A percentile compares a stretch with the other conserved stretches of the same genome.
These are phyloP conservation scores for Dallia pectoralis DNA, from an alignment of 2,797 vertebrate genomes.

Conservation along the genomic window DNA sequence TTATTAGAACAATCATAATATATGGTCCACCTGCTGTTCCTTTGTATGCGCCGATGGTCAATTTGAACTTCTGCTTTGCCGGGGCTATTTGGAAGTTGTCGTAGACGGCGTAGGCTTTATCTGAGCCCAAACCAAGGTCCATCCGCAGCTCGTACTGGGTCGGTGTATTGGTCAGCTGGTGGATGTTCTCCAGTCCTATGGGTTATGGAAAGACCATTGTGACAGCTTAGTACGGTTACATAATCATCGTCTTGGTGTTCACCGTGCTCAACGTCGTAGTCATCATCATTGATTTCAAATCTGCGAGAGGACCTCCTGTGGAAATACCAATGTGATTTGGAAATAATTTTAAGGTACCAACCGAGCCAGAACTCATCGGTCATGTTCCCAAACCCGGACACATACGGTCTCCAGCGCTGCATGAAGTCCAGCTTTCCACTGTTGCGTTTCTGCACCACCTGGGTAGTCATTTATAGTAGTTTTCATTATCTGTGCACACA, in stretches of 20 bases:
- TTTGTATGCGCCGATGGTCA: constrained; percentile 81
- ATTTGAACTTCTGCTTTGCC: constrained; percentile 80
- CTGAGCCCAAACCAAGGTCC: constrained; percentile 73
- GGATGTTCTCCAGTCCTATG: constrained; percentile 85
- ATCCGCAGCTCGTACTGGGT: constrained; percentile 77
- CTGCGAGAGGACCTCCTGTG: neutral
- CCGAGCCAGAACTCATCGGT: constrained; percentile 89
- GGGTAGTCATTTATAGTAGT: constrained; percentile 20
- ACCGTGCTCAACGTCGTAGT: neutral
- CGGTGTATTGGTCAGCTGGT: constrained; percentile 80
- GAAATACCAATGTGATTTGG: neutral
- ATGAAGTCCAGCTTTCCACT: constrained; percentile 85
- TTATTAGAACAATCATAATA: neutral
- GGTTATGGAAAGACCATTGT: neutral
- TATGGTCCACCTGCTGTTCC: constrained; percentile 72
- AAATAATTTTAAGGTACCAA: constrained; percentile 47
- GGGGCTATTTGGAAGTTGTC: constrained; percentile 83
- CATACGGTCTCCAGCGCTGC: constrained; percentile 85
- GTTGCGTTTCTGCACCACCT: constrained; percentile 86
- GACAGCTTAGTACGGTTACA: neutral
- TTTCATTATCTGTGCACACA: neutral
- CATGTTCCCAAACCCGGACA: constrained; percentile 85
- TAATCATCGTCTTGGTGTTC: neutral
- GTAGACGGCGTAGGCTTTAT: constrained; percentile 80
- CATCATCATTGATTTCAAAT: neutral